Base-by-base conservation (phyloP, 2,797 vertebrate genomes). In the Coendou prehensilis region DNA sequence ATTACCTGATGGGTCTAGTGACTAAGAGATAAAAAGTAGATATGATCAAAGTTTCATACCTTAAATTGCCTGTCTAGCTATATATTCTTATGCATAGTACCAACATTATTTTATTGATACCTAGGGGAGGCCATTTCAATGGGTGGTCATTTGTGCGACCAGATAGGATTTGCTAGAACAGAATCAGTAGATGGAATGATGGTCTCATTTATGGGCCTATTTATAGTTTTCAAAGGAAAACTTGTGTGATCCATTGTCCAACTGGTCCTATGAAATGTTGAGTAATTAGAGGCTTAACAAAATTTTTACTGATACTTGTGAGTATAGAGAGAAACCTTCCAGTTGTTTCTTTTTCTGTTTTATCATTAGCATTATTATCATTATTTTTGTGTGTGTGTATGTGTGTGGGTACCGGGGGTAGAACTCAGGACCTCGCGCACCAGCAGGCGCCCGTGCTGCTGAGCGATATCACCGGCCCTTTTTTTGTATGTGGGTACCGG, bases 271-370 rank as follows among this genome's bases (percentile, higher is more conserved):
- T 82, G 82, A 97, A 87, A 97, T 89, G 41, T 54, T 95, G 84
- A 84, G 18, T 93, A 95, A 97, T 96, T 95, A 96, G 50, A 79
- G 45, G 4, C 22, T 96, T 96, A 87, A 91, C 56, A 67, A 93
- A 94, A 30, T 76, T 96, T 83, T 98, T 79, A 93, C 28, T 95
- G 56, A 45, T 96, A 83, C 11, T 75, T 89, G 26, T 4, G 9
- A 94, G 41, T 71, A 73, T n/a, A 95, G 94, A 69, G 86, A 8
- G 81, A 89, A 96, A 59, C 10, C 6, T 33, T 75, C 33, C 17
- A 18, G n/a, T 84, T 26, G 6, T 79, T 95, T 78, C 14, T 83
- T 90, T 86, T 76, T 93, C 23, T 52, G 88, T 67, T 9, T 50
- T 47, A 78, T 33, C 18, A 33, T 30, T 82, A 87, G 57, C 0